Conservation (phyloP, 2,888 invertebrate species). For the Busseola fusca region DNA sequence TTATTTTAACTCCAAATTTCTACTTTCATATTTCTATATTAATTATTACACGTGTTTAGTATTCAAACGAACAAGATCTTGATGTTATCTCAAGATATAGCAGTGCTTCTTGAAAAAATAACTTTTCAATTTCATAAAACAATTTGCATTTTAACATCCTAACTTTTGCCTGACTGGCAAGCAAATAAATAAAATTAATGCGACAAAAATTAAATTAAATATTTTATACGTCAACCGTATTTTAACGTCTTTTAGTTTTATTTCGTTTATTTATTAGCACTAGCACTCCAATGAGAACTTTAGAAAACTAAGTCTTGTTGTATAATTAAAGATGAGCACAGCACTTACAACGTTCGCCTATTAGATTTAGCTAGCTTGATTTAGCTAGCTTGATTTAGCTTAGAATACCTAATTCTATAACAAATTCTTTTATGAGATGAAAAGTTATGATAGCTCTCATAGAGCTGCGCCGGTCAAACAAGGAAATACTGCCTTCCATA, state of each 20-base stretch:
- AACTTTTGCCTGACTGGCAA: not conserved
- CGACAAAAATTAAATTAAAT: not conserved
- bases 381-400: not conserved
- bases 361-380: not conserved
- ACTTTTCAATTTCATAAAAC: not conserved
- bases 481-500: not conserved
- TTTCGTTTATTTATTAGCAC: not conserved
- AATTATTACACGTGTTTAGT: not conserved
- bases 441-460: not conserved
- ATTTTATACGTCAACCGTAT: not conserved
- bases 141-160: not conserved
- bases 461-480: not conserved
- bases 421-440: not conserved
- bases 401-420: too few species aligned
- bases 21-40: slow-evolving; percentile 5
- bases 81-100: slow-evolving; percentile 5
- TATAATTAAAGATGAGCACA: too few species aligned
- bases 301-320: not conserved
- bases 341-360: not conserved
- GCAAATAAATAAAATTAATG: not conserved
- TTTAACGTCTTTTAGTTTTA: not conserved
- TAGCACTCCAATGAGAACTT: not conserved
- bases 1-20: not conserved
- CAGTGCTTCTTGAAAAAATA: not conserved
- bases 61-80: slow-evolving; percentile 21